phyloP scores from a whole-genome alignment of 2,888 invertebrate species.

The Rhabditoides inermis region DNA sequence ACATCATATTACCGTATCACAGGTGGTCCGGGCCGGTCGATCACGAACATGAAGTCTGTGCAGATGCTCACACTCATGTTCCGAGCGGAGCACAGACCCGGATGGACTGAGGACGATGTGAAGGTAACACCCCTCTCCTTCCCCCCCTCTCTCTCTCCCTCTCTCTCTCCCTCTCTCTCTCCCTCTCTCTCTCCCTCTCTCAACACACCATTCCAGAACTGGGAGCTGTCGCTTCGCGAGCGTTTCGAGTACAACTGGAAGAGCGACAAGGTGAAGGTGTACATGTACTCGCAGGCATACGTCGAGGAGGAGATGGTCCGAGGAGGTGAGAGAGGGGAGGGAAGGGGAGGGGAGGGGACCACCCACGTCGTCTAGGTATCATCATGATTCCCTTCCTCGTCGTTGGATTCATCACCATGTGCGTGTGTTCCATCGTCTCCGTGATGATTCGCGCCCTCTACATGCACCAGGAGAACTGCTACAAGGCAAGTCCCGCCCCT shows the following conservation, averaged over 20 bases:
- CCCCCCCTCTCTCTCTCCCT: background rate
- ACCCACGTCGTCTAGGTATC: constrained; percentile 1
- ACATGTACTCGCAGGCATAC: constrained; percentile 38
- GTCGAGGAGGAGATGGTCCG: constrained; percentile 49
- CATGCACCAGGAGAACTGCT: constrained; percentile 45
- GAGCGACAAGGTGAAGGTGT: constrained; percentile 31
- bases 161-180: background rate
- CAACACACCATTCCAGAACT: background rate
- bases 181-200: background rate
- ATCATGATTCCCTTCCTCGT: constrained; percentile 29
- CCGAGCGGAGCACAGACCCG: constrained; percentile 37
- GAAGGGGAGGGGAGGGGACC: constrained; percentile 9
- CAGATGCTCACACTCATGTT: constrained; percentile 40
- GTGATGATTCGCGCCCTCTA: constrained; percentile 41
- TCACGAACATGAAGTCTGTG: constrained; percentile 39
- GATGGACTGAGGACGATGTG: constrained; percentile 39
- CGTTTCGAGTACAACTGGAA: too few relatives aligned
- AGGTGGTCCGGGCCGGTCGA: constrained; percentile 10
- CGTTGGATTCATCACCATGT: constrained; percentile 46
- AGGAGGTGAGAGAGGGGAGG: constrained; percentile 10
- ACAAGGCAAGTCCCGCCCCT: constrained; percentile 21
- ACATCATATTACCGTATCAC: too few relatives aligned
- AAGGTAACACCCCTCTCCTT: constrained; percentile 12
- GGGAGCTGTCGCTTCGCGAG: too few relatives aligned
- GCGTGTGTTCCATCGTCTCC: constrained; percentile 33